Conservation (phyloP, 2,888 invertebrate species). For the Cheilosia soror region DNA sequence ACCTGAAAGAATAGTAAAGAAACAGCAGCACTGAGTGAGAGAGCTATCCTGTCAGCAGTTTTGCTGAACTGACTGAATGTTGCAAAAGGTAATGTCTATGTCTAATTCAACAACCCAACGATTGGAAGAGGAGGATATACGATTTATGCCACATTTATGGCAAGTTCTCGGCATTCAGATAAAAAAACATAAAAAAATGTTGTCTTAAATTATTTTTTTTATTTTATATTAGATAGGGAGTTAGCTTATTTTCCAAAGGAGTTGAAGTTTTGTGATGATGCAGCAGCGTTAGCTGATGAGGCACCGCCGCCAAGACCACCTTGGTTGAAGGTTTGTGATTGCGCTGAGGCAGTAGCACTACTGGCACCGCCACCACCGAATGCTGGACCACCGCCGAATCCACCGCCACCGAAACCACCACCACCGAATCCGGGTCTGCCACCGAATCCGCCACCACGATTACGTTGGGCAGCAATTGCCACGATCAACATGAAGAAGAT, state of each 20-base stretch:
- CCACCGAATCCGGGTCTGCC: slow-evolving; percentile 1
- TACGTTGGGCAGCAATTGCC: slow-evolving; percentile 77
- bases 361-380: slow-evolving; percentile 12
- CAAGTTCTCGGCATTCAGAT: neutral
- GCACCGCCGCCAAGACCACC: slow-evolving; percentile 19
- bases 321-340: slow-evolving; percentile 13
- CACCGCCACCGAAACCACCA: slow-evolving; percentile 21
- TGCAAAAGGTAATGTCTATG: too few species aligned
- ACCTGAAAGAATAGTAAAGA: too few species aligned
- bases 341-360: neutral
- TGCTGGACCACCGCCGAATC: slow-evolving; percentile 40
- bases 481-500: slow-evolving; percentile 79
- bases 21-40: too few species aligned
- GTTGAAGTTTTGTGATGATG: slow-evolving; percentile 25
- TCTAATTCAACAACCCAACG: too few species aligned
- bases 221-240: neutral
- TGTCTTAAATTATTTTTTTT: neutral
- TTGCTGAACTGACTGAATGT: too few species aligned
- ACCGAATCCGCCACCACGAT: neutral
- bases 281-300: slow-evolving; percentile 26
- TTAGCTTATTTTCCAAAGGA: slow-evolving; percentile 27
- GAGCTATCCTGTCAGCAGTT: too few species aligned
- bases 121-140: too few species aligned
- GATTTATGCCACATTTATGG: too few species aligned
- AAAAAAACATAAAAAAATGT: neutral